These are phyloP conservation scores for Phaenicophaeus curvirostris DNA, from an alignment of 2,797 vertebrate species.

Conservation along the genomic window DNA sequence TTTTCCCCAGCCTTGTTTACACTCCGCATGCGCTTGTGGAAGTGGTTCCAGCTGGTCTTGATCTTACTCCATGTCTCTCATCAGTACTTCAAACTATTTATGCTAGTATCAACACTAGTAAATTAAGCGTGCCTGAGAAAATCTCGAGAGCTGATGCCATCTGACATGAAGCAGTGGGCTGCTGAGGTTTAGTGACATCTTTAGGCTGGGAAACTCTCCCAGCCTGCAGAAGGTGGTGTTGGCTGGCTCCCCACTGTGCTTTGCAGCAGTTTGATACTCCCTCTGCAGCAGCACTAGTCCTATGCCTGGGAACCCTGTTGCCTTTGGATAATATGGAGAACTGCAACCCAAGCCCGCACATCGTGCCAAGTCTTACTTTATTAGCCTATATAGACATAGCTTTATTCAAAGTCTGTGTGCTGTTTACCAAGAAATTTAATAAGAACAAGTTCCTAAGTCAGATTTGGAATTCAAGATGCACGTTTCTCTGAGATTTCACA, in stretches of 20 bases:
- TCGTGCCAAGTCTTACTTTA: not conserved
- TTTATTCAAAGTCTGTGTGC: not conserved
- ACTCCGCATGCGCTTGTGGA: not conserved
- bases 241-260: not conserved
- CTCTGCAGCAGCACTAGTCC: accelerated
- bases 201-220: not conserved
- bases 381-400: not conserved
- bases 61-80: not conserved
- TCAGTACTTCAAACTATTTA: not conserved
- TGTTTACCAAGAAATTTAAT: not conserved
- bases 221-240: not conserved
- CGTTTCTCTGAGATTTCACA: not conserved
- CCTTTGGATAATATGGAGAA: not conserved
- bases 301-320: not conserved
- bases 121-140: not conserved
- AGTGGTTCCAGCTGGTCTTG: constrained; percentile 8
- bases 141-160: not conserved
- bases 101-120: not conserved
- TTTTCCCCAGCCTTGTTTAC: not conserved
- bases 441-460: not conserved
- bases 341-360: not conserved
- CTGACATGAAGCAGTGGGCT: not conserved
- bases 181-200: not conserved
- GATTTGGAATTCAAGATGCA: not conserved
- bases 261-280: not conserved